phyloP scores from a whole-genome alignment of 2,113 vertebrate species.

The Papio anubis region DNA sequence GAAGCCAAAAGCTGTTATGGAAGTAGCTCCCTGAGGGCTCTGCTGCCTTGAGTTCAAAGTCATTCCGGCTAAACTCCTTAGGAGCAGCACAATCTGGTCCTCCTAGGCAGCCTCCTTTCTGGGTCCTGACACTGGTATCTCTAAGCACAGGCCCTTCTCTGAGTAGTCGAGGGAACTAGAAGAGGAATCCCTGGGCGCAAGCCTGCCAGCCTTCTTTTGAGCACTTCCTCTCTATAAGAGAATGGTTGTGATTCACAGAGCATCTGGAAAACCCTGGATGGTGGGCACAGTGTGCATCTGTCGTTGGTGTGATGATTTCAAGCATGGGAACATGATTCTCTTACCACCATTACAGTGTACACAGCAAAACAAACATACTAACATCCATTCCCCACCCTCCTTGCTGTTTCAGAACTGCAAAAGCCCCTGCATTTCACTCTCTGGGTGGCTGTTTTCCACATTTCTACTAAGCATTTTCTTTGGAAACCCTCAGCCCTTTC shows the following conservation, averaged over 20 bases:
- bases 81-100: not conserved
- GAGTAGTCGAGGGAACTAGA: not conserved
- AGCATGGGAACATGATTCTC: not conserved
- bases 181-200: not conserved
- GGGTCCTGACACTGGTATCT: not conserved
- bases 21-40: not conserved
- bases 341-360: not conserved
- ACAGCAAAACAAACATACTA: not conserved
- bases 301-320: not conserved
- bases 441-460: not conserved
- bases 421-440: not conserved
- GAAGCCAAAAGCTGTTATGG: not conserved
- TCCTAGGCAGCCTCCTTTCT: not conserved
- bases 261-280: not conserved
- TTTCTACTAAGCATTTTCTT: not conserved
- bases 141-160: not conserved
- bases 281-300: not conserved
- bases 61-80: not conserved
- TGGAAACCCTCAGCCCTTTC: not conserved
- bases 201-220: not conserved
- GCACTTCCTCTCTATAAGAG: not conserved
- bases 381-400: rapidly evolving
- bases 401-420: not conserved
- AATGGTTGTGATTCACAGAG: not conserved
- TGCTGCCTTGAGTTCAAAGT: not conserved